Conservation (phyloP, 2,797 vertebrate genomes). For the Pseudomugil gertrudae region DNA sequence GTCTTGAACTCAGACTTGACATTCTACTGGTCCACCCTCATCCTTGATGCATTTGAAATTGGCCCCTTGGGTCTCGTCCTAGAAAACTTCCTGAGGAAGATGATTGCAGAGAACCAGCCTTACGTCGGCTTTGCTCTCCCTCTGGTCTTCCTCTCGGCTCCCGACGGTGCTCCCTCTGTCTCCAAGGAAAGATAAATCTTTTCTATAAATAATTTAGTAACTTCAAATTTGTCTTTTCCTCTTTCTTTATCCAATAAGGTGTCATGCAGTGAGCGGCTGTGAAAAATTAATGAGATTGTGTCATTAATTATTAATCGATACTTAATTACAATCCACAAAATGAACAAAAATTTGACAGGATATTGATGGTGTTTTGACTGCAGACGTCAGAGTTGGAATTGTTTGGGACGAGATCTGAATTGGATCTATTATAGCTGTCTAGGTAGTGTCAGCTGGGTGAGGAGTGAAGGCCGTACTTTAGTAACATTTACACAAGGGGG, state of each 20-base stretch:
- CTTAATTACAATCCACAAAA: constrained; percentile 77
- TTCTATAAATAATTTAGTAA: constrained; percentile 78
- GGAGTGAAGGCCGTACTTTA: constrained; percentile 44
- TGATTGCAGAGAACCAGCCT: constrained; percentile 33
- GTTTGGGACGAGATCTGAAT: constrained; percentile 76
- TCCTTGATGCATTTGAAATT: constrained; percentile 63
- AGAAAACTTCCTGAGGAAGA: constrained; percentile 66
- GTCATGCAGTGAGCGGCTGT: constrained; percentile 60
- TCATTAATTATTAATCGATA: constrained; percentile 80
- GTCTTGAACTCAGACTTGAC: constrained; percentile 42
- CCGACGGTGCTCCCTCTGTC: constrained; percentile 28
- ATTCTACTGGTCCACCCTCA: constrained; percentile 49
- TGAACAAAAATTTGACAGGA: constrained; percentile 66
- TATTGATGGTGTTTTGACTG: constrained; percentile 82
- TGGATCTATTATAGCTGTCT: constrained; percentile 75
- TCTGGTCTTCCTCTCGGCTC: constrained; percentile 36
- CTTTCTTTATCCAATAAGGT: constrained; percentile 78
- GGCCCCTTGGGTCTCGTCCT: constrained; percentile 65
- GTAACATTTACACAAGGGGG: constrained; percentile 63
- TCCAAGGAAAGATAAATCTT: constrained; percentile 73
- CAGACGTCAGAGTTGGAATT: constrained; percentile 68
- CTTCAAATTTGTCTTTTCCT: constrained; percentile 79
- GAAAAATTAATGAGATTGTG: constrained; percentile 73
- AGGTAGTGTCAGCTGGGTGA: constrained; percentile 58
- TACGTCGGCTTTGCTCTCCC: constrained; percentile 50